Percentiles rank a stretch among this genome's conserved stretches.
phyloP scores from a whole-genome alignment of 2,797 vertebrate species.

The Urophycis tenuis region DNA sequence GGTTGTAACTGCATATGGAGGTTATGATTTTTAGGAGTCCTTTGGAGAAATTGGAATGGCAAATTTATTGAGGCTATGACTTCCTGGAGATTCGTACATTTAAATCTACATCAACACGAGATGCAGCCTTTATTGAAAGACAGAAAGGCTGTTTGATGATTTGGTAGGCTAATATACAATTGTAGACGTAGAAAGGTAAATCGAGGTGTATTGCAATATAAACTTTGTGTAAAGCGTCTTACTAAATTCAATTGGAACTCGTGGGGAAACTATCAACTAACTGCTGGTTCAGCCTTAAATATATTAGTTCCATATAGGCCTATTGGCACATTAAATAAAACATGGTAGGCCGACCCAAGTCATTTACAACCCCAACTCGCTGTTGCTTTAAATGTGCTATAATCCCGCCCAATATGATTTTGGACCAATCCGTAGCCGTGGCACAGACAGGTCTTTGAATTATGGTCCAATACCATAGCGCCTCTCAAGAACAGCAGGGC shows the following conservation, averaged over 20 bases:
- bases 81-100: not conserved
- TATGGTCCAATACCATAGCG: conserved; percentile 46
- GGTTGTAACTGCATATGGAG: not conserved
- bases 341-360: not conserved
- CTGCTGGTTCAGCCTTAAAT: not conserved
- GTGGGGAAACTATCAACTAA: not conserved
- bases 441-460: conserved; percentile 27
- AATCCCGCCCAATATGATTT: conserved; percentile 27
- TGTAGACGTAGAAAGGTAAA: not conserved
- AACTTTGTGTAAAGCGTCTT: not conserved
- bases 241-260: not conserved
- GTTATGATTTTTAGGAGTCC: not conserved
- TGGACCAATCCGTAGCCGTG: conserved; percentile 52
- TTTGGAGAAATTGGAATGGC: not conserved
- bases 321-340: not conserved
- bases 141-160: not conserved
- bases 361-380: conserved; percentile 19
- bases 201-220: not conserved
- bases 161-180: not conserved
- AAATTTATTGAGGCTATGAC: not conserved
- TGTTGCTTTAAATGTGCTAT: conserved; percentile 55
- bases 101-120: too few species aligned
- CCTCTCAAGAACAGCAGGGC: conserved; percentile 29
- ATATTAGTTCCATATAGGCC: not conserved
- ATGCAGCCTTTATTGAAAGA: not conserved